A percentile compares a stretch with the other conserved stretches of the same genome.
Conservation (phyloP, 2,113 vertebrate genomes). For the Rhinogobius similis region DNA sequence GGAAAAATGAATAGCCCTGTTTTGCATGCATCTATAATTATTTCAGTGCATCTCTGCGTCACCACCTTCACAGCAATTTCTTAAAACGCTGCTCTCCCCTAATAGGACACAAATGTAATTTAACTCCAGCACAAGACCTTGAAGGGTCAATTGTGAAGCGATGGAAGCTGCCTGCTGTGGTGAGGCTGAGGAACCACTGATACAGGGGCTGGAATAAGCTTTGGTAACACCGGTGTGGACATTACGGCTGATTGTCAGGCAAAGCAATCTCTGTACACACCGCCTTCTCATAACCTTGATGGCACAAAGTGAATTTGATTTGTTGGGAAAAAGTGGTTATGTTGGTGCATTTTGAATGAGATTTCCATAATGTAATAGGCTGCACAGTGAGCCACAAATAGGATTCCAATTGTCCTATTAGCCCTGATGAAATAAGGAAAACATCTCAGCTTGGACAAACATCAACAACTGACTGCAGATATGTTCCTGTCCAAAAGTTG, state of each 20-base stretch:
- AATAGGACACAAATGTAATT: conserved; percentile 55
- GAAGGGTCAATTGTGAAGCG: conserved; percentile 61
- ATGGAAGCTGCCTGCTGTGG: conserved; percentile 30
- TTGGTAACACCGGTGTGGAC: conserved; percentile 41
- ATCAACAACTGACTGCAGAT: conserved; percentile 37
- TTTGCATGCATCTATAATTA: conserved; percentile 37
- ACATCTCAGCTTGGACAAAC: conserved; percentile 30
- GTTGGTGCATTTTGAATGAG: conserved; percentile 47
- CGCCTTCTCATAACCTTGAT: conserved; percentile 60
- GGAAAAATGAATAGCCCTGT: conserved; percentile 16
- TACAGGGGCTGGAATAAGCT: conserved; percentile 14
- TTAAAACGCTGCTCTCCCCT: conserved; percentile 36
- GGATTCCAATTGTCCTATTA: conserved; percentile 67
- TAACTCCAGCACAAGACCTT: conserved; percentile 50
- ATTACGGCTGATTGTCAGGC: conserved; percentile 36
- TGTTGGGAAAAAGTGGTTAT: conserved; percentile 22
- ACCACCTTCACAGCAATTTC: conserved; percentile 32
- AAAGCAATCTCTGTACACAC: conserved; percentile 54
- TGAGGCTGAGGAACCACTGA: conserved; percentile 18
- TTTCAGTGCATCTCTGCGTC: conserved; percentile 23
- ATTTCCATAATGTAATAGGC: conserved; percentile 71
- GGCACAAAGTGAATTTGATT: conserved; percentile 50
- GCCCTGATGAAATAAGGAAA: conserved; percentile 58
- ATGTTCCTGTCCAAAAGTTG: conserved; percentile 21
- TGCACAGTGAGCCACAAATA: conserved; percentile 64